phyloP scores from a whole-genome alignment of 2,888 invertebrate species.

The Epinotia demarniana region DNA sequence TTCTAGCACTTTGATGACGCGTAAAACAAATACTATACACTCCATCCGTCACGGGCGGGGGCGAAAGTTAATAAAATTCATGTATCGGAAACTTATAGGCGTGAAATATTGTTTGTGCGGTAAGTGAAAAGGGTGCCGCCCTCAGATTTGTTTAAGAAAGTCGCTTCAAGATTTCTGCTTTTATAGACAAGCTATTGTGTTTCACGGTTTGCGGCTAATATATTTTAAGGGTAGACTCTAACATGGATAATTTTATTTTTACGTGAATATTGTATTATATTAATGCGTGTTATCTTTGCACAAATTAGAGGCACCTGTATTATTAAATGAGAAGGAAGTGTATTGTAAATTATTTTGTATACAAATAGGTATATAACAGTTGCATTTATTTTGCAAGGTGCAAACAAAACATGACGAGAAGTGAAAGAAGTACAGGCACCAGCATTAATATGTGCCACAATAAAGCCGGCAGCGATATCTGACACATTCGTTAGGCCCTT shows the following conservation, averaged over 20 bases:
- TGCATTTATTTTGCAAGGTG: too few relatives aligned
- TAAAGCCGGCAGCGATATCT: too few relatives aligned
- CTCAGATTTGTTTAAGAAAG: conserved; percentile 66
- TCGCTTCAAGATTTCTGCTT: conserved; percentile 58
- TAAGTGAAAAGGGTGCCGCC: conserved; percentile 67
- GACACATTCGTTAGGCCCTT: too few relatives aligned
- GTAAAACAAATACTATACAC: conserved; percentile 81
- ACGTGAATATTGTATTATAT: neutral
- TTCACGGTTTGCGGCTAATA: conserved; percentile 35
- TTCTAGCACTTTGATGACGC: conserved; percentile 76
- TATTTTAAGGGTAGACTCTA: conserved; percentile 11
- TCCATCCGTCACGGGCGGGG: conserved; percentile 70
- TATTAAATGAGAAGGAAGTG: too few relatives aligned
- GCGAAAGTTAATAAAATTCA: conserved; percentile 84
- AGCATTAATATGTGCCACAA: too few relatives aligned
- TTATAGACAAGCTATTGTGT: conserved; percentile 45
- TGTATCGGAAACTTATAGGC: conserved; percentile 84
- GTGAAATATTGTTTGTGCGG: conserved; percentile 76
- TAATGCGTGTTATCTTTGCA: too few relatives aligned
- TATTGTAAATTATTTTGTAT: too few relatives aligned
- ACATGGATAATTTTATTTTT: neutral
- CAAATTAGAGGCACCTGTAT: too few relatives aligned
- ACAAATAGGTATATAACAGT: too few relatives aligned
- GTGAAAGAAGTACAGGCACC: too few relatives aligned
- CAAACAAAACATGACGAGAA: too few relatives aligned